Percentiles rank a stretch among this genome's conserved stretches.
Conservation (phyloP, 2,888 invertebrate genomes). For the Isotomurus palustris region DNA sequence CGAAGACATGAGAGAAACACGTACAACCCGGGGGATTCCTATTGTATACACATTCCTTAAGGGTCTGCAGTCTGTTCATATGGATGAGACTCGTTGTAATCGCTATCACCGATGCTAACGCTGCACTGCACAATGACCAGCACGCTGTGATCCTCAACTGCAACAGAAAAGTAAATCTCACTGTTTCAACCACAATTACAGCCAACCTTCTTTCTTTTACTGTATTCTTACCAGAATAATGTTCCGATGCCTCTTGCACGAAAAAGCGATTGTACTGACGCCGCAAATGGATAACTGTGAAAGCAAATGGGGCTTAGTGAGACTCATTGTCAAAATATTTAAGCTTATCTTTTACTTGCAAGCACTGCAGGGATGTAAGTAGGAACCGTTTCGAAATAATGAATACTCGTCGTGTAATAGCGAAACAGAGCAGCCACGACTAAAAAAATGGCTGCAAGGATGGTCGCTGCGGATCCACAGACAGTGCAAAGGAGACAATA, state of each 20-base stretch:
- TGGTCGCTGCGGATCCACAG: slow-evolving; percentile 71
- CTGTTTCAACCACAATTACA: no score
- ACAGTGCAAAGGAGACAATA: slow-evolving; percentile 79
- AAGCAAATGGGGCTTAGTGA: slow-evolving; percentile 7
- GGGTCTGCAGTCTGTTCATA: slow-evolving; percentile 77
- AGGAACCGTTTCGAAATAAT: slow-evolving; percentile 85
- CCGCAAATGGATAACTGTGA: slow-evolving; percentile 43
- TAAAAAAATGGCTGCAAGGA: slow-evolving; percentile 70
- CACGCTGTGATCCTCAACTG: slow-evolving; percentile 86
- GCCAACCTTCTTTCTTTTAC: no score
- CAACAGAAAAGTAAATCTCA: no score
- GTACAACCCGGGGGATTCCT: slow-evolving; percentile 57
- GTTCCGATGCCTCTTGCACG: slow-evolving; percentile 45
- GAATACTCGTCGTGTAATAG: slow-evolving; percentile 69
- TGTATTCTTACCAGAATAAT: slow-evolving; percentile 44
- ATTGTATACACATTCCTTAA: slow-evolving; percentile 82
- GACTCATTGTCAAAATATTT: no score
- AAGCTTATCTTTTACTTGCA: slow-evolving; percentile 59
- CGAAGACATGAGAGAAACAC: slow-evolving; percentile 66
- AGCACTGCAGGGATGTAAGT: slow-evolving; percentile 87
- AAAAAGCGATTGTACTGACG: slow-evolving; percentile 45
- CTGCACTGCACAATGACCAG: slow-evolving; percentile 77
- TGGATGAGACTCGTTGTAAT: slow-evolving; percentile 88
- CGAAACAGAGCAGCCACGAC: slow-evolving; percentile 74
- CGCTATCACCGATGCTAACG: slow-evolving; percentile 80